These are phyloP conservation scores for Cataglyphis altisquamis DNA, from an alignment of 2,888 invertebrate species.

Conservation along the genomic window DNA sequence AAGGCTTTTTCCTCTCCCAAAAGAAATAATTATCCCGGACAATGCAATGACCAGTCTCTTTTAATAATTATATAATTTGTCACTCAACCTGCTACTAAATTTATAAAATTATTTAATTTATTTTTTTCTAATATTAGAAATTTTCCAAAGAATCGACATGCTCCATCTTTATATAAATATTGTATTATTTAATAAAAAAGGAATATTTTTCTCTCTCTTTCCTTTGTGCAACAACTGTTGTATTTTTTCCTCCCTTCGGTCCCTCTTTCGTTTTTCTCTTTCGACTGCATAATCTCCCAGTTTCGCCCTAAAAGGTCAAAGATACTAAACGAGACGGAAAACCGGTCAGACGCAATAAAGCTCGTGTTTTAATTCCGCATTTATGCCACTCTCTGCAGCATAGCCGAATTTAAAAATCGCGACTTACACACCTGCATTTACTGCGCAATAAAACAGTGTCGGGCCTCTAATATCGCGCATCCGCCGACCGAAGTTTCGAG, in stretches of 20 bases:
- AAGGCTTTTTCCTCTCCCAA: neutral
- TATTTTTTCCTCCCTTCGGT: neutral
- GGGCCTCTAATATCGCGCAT: slow-evolving; percentile 80
- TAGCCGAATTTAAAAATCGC: slow-evolving; percentile 84
- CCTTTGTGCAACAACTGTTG: neutral
- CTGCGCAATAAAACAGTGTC: slow-evolving; percentile 81
- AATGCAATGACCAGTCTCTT: neutral
- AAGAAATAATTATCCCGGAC: neutral
- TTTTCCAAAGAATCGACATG: neutral
- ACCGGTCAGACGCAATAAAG: slow-evolving; percentile 78
- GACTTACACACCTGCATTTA: slow-evolving; percentile 81
- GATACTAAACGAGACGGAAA: slow-evolving; percentile 70
- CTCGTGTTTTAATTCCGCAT: slow-evolving; percentile 80
- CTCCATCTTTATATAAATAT: neutral
- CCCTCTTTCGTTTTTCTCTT: slow-evolving; percentile 29
- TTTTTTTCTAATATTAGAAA: neutral
- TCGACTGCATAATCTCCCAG: slow-evolving; percentile 40
- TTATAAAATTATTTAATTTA: slow-evolving; percentile 19
- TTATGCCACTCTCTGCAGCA: slow-evolving; percentile 64
- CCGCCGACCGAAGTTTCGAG: slow-evolving; percentile 73
- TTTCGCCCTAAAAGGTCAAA: slow-evolving; percentile 48
- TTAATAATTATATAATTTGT: neutral
- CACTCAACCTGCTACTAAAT: neutral
- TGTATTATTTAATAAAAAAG: neutral
- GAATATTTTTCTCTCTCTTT: neutral